A percentile compares a stretch with the other conserved stretches of the same genome.
Conservation (phyloP, 30 jellyfish, hydroid and myxozoan species). For the Sanderia malayensis region DNA sequence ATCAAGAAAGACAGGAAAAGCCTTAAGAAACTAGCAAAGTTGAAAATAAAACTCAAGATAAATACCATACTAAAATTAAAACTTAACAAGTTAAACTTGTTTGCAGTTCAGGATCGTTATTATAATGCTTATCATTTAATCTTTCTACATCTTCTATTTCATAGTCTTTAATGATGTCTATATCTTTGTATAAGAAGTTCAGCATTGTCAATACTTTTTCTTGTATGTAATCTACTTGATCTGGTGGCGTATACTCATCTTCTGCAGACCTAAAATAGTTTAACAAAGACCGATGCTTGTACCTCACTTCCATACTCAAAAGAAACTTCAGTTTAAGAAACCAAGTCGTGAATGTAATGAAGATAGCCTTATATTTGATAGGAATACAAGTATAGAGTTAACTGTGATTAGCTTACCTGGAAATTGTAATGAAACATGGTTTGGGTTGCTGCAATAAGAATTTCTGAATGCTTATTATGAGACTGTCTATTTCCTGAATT, state of each 20-base stretch:
- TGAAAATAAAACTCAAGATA: too few species aligned
- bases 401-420: constrained; percentile 62
- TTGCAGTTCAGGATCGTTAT: too few species aligned
- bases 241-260: constrained; percentile 89
- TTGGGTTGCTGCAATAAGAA: constrained; percentile 35
- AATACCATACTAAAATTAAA: too few species aligned
- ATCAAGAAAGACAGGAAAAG: too few species aligned
- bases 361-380: too few species aligned
- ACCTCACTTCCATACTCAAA: too few species aligned
- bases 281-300: too few species aligned
- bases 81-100: too few species aligned
- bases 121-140: too few species aligned
- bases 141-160: constrained; percentile 7
- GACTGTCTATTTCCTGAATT: constrained; percentile 36
- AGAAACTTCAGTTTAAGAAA: too few species aligned
- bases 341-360: too few species aligned
- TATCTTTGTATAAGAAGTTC: constrained; percentile 30
- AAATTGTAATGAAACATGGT: constrained; percentile 76
- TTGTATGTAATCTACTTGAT: constrained; percentile 82
- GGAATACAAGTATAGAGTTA: background rate
- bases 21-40: too few species aligned
- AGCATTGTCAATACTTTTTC: constrained; percentile 54
- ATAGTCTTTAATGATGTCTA: constrained; percentile 43
- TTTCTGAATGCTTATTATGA: constrained; percentile 19
- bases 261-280: constrained; percentile 64